phyloP scores from a whole-genome alignment of 2,797 vertebrate genomes.

The Enteromius afrohamiltoni region DNA sequence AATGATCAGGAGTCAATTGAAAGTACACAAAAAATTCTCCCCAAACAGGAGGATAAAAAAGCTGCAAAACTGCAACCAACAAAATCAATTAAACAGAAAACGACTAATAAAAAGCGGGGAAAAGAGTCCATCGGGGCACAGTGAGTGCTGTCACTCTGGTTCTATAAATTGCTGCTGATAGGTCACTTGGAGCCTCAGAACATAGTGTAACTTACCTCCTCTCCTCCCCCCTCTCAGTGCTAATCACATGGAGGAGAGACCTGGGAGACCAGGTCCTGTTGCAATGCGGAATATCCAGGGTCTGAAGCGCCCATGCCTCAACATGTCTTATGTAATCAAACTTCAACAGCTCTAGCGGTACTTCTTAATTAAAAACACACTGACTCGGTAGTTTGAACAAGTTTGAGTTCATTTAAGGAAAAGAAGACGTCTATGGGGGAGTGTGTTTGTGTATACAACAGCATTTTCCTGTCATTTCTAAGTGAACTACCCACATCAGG shows the following conservation, averaged over 20 bases:
- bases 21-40: neutral
- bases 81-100: neutral
- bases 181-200: slow-evolving; percentile 76
- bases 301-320: slow-evolving; percentile 24
- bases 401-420: neutral
- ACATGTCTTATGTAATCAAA: slow-evolving; percentile 23
- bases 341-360: neutral
- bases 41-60: neutral
- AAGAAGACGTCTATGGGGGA: neutral
- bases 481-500: neutral
- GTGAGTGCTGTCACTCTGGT: slow-evolving; percentile 70
- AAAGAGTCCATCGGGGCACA: slow-evolving; percentile 68
- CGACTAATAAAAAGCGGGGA: neutral
- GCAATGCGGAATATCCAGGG: slow-evolving; percentile 60
- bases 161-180: slow-evolving; percentile 81
- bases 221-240: slow-evolving; percentile 41
- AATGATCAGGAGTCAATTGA: slow-evolving; percentile 21
- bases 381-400: neutral
- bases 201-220: slow-evolving; percentile 69
- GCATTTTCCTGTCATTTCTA: neutral
- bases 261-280: slow-evolving; percentile 62
- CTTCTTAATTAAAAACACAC: slow-evolving; percentile 17
- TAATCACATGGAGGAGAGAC: slow-evolving; percentile 63
- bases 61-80: neutral
- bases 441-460: slow-evolving; percentile 19